Conservation (phyloP, 2,888 invertebrate species). For the Ecliptopera silaceata region DNA sequence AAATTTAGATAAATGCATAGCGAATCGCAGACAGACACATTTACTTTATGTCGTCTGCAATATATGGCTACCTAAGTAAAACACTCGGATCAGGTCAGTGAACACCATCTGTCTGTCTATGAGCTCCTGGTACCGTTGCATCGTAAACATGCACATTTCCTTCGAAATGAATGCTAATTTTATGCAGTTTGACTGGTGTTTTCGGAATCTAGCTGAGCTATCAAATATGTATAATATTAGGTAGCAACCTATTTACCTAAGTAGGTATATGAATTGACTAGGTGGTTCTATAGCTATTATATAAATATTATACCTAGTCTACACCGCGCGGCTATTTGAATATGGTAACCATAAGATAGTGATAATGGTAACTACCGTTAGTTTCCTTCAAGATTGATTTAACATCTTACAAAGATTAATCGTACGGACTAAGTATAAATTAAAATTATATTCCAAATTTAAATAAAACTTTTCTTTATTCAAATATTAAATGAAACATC, state of each 20-base stretch:
- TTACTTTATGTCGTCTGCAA: conserved; percentile 8
- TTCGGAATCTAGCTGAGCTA: not conserved
- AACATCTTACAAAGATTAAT: no score
- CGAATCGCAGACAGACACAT: conserved; percentile 1
- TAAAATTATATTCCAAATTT: no score
- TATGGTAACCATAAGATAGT: no score
- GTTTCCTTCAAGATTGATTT: no score
- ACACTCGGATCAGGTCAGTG: not conserved
- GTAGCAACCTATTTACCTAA: not conserved
- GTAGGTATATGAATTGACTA: no score
- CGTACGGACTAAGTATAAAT: no score
- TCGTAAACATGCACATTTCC: conserved; percentile 19
- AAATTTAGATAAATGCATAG: not conserved
- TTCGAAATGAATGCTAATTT: conserved; percentile 12
- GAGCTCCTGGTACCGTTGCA: conserved; percentile 20
- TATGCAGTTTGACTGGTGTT: conserved; percentile 10
- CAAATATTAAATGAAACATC: no score
- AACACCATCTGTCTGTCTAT: conserved; percentile 4
- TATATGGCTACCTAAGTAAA: conserved; percentile 8
- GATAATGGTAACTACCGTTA: no score
- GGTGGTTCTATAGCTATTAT: no score
- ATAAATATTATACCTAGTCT: no score
- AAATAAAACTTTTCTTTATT: no score
- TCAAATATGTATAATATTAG: not conserved
- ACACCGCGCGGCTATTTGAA: no score